Base-by-base conservation (phyloP, 92 coral and sea anemone genomes). In the Porites evermanni region DNA sequence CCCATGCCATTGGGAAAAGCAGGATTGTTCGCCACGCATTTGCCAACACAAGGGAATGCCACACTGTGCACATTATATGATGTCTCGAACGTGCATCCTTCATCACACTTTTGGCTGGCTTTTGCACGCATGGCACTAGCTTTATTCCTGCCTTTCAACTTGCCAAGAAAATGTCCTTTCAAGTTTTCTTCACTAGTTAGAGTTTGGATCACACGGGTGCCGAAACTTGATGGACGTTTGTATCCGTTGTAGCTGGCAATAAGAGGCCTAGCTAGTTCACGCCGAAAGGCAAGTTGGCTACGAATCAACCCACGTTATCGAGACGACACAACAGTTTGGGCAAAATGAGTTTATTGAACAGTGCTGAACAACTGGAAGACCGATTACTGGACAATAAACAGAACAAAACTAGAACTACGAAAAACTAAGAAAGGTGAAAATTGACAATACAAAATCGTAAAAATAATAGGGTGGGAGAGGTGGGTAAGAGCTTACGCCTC, bases 401-500 rank as follows among this genome's bases (percentile, higher is more conserved):
- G 26, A 23, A 69, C 52, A 52, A 6, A 69, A 69, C 74, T 69
- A 69, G 32, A 52, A 69, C 32, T 26, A 26, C 1, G 59, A 53
- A 53, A 53, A 53, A 53, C 59, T 53, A 53, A 53, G 59, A 53
- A 53, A 53, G 9, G 59, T 53, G 59, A 53, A 8, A 53, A 53
- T 53, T 16, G 32, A 69, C 14, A 32, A 21, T 69, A 69, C 32
- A 26, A 26, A 26, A 26, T 26, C 32, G 2, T 26, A 69, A 69
- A 21, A 24, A 52, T 69, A 21, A 24, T 69, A 69, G 51, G 53
- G 74, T 7, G 74, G 74, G 74, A 14, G 17, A 1, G 74, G 74
- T 14, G 50, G 74, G 74, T 12, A 77, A 77, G 52, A 61, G 80
- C 51, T 76, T 76, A 76, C 21, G 21, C 50, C 81, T 58, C 50